phyloP scores from a whole-genome alignment of 2,113 vertebrate genomes.

The Anseranas semipalmata region DNA sequence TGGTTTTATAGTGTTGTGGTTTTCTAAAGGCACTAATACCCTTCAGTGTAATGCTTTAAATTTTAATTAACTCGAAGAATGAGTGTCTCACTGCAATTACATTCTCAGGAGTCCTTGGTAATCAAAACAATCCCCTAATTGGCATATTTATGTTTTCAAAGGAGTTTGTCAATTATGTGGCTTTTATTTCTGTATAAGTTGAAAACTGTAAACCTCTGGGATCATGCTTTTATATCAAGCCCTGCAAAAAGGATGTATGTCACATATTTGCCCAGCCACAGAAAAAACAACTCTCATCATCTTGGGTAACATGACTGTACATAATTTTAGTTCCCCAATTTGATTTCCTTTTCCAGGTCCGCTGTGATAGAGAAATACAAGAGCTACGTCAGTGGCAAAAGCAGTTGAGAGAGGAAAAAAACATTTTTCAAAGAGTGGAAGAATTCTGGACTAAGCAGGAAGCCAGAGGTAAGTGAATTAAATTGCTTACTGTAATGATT shows the following conservation, averaged over 20 bases:
- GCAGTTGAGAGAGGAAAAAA: constrained; percentile 81
- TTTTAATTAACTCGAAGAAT: constrained; percentile 41
- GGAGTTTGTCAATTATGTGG: not conserved
- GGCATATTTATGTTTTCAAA: constrained; percentile 31
- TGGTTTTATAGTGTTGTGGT: constrained; percentile 36
- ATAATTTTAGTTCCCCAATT: not conserved
- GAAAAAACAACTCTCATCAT: not conserved
- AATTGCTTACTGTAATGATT: not conserved
- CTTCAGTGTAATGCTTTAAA: constrained; percentile 60
- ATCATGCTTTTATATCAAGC: not conserved
- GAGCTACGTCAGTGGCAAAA: constrained; percentile 92
- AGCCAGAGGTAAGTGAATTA: constrained; percentile 77
- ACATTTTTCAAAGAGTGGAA: constrained; percentile 78
- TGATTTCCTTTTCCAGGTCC: constrained; percentile 75
- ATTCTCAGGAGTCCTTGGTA: constrained; percentile 25
- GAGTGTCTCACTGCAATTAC: not conserved
- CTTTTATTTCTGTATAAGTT: not conserved
- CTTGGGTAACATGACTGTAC: not conserved
- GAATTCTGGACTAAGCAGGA: constrained; percentile 89
- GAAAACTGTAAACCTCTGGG: not conserved
- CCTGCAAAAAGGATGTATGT: not conserved
- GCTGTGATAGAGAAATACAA: constrained; percentile 84
- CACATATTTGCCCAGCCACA: not conserved
- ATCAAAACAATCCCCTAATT: constrained; percentile 42
- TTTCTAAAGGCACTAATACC: constrained; percentile 61